Percentiles rank a stretch among this genome's conserved stretches.
Conservation (phyloP, 2,888 invertebrate species). For the Tetranychus truncatus region DNA sequence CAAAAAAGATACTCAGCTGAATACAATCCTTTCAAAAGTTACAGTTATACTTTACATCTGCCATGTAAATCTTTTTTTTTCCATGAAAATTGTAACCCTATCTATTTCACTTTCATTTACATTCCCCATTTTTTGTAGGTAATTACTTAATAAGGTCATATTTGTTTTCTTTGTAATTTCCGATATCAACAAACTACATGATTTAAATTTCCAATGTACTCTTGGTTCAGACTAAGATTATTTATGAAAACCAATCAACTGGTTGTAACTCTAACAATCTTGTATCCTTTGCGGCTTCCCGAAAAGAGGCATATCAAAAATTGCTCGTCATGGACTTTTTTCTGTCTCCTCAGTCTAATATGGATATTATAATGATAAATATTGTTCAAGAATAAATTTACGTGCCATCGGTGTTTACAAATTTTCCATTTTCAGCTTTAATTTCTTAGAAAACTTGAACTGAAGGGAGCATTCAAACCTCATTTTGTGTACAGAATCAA, state of each 20-base stretch:
- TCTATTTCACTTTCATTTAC: not conserved
- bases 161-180: not conserved
- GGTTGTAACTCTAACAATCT: not conserved
- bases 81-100: not conserved
- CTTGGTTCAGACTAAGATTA: too few species aligned
- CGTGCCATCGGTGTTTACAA: not conserved
- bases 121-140: not conserved
- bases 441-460: too few species aligned
- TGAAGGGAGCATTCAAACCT: too few species aligned
- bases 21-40: not conserved
- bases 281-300: not conserved
- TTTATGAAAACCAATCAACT: not conserved
- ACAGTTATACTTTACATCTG: not conserved
- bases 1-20: not conserved
- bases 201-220: too few species aligned
- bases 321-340: not conserved
- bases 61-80: not conserved
- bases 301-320: not conserved
- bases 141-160: not conserved
- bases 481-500: too few species aligned
- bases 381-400: conserved; percentile 1
- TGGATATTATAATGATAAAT: not conserved
- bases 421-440: not conserved
- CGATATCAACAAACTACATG: not conserved
- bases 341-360: not conserved